phyloP scores from a whole-genome alignment of 2,113 vertebrate species.

The Dasyprocta punctata region DNA sequence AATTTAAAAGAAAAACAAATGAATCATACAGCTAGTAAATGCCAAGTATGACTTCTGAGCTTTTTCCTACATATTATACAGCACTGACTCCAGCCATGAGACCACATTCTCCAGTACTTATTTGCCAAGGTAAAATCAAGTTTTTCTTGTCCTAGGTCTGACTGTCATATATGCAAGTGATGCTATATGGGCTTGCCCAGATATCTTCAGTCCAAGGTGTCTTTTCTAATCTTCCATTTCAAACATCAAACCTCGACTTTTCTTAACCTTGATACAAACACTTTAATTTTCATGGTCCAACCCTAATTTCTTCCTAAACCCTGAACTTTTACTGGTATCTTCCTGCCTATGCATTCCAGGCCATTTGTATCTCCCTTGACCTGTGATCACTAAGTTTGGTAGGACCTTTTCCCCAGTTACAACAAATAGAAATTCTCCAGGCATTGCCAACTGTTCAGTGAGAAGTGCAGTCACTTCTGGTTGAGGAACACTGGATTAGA shows the following conservation, averaged over 20 bases:
- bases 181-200: background rate
- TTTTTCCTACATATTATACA: background rate
- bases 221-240: background rate
- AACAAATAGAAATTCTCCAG: background rate
- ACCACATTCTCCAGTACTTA: background rate
- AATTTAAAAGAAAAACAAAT: background rate
- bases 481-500: background rate
- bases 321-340: background rate
- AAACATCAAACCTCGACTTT: background rate
- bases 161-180: background rate
- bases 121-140: constrained; percentile 5
- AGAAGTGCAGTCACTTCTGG: background rate
- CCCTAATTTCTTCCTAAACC: background rate
- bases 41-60: background rate
- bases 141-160: background rate
- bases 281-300: background rate
- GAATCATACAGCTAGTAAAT: constrained; percentile 1
- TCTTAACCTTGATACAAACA: background rate
- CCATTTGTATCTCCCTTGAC: background rate
- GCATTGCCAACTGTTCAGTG: background rate
- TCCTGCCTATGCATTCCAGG: background rate
- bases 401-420: background rate
- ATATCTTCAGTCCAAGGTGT: background rate
- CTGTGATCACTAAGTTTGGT: background rate
- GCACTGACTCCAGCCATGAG: background rate